Base-by-base conservation (phyloP, 1,140 invertebrate species). In the Temnothorax nylanderi region DNA sequence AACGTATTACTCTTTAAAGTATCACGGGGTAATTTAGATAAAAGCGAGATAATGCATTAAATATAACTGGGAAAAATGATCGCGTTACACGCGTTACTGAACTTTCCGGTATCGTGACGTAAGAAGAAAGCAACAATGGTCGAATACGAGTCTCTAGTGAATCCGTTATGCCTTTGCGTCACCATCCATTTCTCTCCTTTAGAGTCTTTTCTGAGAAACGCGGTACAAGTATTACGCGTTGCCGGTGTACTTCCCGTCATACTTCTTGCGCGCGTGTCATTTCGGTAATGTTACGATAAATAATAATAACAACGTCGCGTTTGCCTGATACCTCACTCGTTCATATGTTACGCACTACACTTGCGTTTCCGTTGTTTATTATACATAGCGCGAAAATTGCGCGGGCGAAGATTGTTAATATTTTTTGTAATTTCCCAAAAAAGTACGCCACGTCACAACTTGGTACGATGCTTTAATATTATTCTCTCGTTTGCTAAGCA, bases 171-270 rank as follows among this genome's bases (percentile, higher is more conserved):
- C 13, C 54, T 44, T 58, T 56, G 37, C 78, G 49, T 71, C 78
- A 81, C 16, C 78, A 49, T 56, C 49, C 64, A 71, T 81, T 81
- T 81, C 49, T 56, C 78, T 44, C n/a, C n/a, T 81, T 80, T 65
- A 65, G 47, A 65, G 44, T 65, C 64, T 81, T 71, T 54, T n/a
- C 41, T 16, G 11, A 54, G 60, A 54, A n/a, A 44, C 78, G n/a
- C 34, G 21, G n/a, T 56, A 69, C 49, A 69, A 81, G 64, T 71
- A 71, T 81, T 58, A 18, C n/a, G 37, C 58, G 16, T 74, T n/a
- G 21, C 37, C 26, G 11, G 44, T 67, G 37, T 41, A 69, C 13
- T 13, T 32, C 6, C 34, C 18, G 5, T 41, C 34, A n/a, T 80
- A 54, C 21, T 13, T 56, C 69, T 16, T 2, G 32, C 47, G n/a